A percentile compares a stretch with the other conserved stretches of the same genome.
Evolutionary conservation across 1,140 invertebrate genomes (phyloP).

Genomic region (Zophobas morio): DNA sequence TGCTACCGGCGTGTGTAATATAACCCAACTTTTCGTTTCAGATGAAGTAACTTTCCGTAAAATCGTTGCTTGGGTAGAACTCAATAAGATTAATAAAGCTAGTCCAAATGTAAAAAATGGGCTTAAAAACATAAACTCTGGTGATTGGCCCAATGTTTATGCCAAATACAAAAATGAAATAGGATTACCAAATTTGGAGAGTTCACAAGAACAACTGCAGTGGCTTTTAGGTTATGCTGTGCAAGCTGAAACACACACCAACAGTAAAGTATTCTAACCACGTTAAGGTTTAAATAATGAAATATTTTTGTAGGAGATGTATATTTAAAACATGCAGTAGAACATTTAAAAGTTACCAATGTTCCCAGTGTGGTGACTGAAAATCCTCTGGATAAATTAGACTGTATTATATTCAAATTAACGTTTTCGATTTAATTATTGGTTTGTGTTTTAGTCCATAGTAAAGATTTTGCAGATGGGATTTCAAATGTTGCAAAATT

Average conservation of each 20-base stretch:
- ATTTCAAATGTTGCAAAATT: slow-evolving; percentile 83
- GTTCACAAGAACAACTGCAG: slow-evolving; percentile 79
- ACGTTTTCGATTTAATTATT: slow-evolving; percentile 27
- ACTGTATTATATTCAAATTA: slow-evolving; percentile 78
- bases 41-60: slow-evolving; percentile 86
- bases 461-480: slow-evolving; percentile 86
- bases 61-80: slow-evolving; percentile 92
- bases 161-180: slow-evolving; percentile 84
- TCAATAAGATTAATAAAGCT: slow-evolving; percentile 93
- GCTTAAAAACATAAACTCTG: slow-evolving; percentile 76
- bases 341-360: slow-evolving; percentile 72
- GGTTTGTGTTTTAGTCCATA: slow-evolving; percentile 79
- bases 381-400: slow-evolving; percentile 87
- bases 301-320: slow-evolving; percentile 73
- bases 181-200: slow-evolving; percentile 73
- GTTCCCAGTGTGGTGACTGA: slow-evolving; percentile 79
- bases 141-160: slow-evolving; percentile 82
- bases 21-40: slow-evolving; percentile 67
- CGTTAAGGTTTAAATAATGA: slow-evolving; percentile 1
- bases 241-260: slow-evolving; percentile 86
- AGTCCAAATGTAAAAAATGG: slow-evolving; percentile 85
- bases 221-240: slow-evolving; percentile 91
- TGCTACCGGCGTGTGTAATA: slow-evolving; percentile 50
- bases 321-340: slow-evolving; percentile 78
- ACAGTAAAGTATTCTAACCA: slow-evolving; percentile 73